A percentile compares a stretch with the other conserved stretches of the same genome.
Conservation (phyloP, 2,113 vertebrate species). For the Phocoena sinus region DNA sequence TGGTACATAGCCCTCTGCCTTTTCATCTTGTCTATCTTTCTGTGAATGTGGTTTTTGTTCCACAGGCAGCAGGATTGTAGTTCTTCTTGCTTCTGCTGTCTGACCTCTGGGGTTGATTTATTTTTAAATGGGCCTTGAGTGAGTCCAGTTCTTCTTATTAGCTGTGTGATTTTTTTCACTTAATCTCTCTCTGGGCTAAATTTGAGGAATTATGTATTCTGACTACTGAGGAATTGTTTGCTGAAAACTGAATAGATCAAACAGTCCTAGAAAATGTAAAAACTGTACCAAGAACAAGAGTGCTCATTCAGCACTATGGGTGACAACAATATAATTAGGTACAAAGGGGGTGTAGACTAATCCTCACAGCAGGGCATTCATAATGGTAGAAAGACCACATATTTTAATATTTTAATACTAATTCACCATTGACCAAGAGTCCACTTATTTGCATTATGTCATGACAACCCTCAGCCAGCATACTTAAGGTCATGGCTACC, state of each 20-base stretch:
- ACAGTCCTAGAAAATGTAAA: neutral
- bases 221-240: neutral
- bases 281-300: neutral
- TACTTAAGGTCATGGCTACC: neutral
- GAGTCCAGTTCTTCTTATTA: neutral
- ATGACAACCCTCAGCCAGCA: too few relatives aligned
- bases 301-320: neutral
- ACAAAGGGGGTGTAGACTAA: neutral
- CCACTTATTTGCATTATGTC: neutral
- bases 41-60: too few relatives aligned
- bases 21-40: too few relatives aligned
- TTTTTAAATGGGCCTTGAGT: neutral
- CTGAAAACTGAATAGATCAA: neutral
- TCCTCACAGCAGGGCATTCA: neutral
- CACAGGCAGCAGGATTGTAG: too few relatives aligned
- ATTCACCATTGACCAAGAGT: neutral
- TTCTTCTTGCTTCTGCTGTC: too few relatives aligned
- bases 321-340: neutral
- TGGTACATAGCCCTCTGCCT: too few relatives aligned
- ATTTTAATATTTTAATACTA: neutral
- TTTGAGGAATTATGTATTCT: neutral
- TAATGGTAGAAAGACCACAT: neutral
- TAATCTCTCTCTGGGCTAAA: neutral
- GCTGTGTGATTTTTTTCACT: neutral
- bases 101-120: too few relatives aligned